Evolutionary conservation across 2,888 invertebrate species (phyloP).

Genomic region (Hecatera dysodea): DNA sequence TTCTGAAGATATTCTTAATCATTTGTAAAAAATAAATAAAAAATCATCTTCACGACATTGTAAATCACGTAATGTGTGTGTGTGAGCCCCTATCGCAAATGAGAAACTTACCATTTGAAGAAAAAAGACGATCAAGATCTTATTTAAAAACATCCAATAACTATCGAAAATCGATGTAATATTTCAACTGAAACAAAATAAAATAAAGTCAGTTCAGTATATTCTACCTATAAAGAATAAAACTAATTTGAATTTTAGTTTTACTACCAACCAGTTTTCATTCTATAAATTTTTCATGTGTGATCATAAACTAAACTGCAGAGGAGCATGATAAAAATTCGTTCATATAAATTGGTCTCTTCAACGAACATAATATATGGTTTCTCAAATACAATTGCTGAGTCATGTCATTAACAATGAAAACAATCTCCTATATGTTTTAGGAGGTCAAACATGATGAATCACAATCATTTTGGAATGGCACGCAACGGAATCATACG

Average conservation of each 20-base stretch:
- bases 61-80: too few relatives aligned
- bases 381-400: background rate
- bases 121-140: too few relatives aligned
- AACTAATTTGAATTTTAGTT: background rate
- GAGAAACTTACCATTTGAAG: too few relatives aligned
- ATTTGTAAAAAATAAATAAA: too few relatives aligned
- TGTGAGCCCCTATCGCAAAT: too few relatives aligned
- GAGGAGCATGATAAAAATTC: background rate
- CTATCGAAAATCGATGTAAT: background rate
- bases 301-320: background rate
- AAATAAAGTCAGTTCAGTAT: background rate
- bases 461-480: conserved; percentile 2
- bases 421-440: conserved; percentile 11
- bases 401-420: background rate
- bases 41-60: too few relatives aligned
- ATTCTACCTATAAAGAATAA: background rate
- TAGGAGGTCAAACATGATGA: conserved; percentile 21
- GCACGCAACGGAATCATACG: conserved; percentile 44
- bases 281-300: background rate
- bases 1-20: too few relatives aligned
- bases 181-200: background rate
- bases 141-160: background rate
- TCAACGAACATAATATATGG: background rate
- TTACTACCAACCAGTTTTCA: background rate
- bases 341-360: background rate